These are phyloP conservation scores for Endomychus coccineus DNA, from an alignment of 2,888 invertebrate genomes.

Conservation along the genomic window DNA sequence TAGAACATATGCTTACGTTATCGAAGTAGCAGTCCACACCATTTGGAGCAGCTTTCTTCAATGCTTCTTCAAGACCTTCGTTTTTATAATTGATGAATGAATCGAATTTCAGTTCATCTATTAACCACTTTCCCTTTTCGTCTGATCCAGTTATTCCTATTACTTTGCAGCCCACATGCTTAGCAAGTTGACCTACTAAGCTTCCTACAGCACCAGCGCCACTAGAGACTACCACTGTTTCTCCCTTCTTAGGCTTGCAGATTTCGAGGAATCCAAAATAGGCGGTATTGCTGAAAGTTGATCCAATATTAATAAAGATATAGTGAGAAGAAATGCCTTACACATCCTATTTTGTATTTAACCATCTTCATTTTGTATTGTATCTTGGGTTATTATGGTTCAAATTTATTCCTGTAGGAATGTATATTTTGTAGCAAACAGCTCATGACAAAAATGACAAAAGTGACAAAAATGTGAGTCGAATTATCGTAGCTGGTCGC, in stretches of 20 bases:
- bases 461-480: too few species aligned
- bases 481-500: too few species aligned
- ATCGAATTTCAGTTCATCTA: constrained; percentile 61
- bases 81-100: constrained; percentile 66
- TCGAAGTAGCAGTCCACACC: constrained; percentile 73
- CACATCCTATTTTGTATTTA: too few species aligned
- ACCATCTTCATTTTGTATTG: too few species aligned
- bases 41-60: constrained; percentile 58
- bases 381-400: not conserved
- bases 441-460: too few species aligned
- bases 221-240: constrained; percentile 64
- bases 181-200: constrained; percentile 72
- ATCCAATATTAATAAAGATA: too few species aligned
- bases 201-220: constrained; percentile 76
- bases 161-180: constrained; percentile 60
- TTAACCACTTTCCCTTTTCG: constrained; percentile 59
- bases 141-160: constrained; percentile 66
- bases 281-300: constrained; percentile 60
- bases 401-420: too few species aligned
- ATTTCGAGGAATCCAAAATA: constrained; percentile 67
- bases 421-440: too few species aligned
- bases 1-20: constrained; percentile 54
- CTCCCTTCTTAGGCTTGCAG: constrained; percentile 62
- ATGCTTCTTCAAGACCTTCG: constrained; percentile 45
- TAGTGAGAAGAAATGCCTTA: too few species aligned